Base-by-base conservation (phyloP, 2,888 invertebrate genomes). In the Balanococcus diminutus region DNA sequence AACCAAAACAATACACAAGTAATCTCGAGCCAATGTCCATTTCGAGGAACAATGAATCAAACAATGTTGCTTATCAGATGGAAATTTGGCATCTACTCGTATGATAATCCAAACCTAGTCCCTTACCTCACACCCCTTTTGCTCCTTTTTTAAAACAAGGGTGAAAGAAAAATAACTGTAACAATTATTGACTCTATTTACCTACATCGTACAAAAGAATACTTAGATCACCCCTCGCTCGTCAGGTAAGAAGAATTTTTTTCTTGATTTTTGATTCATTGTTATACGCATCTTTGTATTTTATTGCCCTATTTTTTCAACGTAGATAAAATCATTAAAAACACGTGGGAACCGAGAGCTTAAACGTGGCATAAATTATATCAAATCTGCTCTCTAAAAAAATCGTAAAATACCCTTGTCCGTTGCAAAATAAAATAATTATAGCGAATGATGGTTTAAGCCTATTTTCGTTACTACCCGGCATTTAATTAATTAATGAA, bases 401-500 rank as follows among this genome's bases (percentile, higher is more conserved):
- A 51, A 51, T n/a, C n/a, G n/a, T 3, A 19, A n/a, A 0, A 8
- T 5, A 51, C 19, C 14, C 19, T 67, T 28, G 67, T 67, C 28
- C 11, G 28, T 9, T 28, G 16, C 67, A 67, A 9, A 28, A 25
- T 51, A 51, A 51, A 19, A 19, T 51, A 51, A 51, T 28, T 67
- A 28, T 67, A 67, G 28, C 67, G 31, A 67, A 67, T 67, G 31
- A 67, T 67, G 67, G n/a, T 25, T 19, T 9, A 22, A 61, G 25
- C 11, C 22, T 61, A 22, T 61, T 61, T 22, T 61, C 61, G 25
- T 61, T 61, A 61, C 22, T 61, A 22, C 61, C 28, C 67, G 28
- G 67, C 67, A 67, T 67, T 67, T 67, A 67, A 67, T 67, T 67
- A 67, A 67, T 67, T 67, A 67, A 67, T 67, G 25, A 67, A 67